Percentiles rank a stretch among this genome's conserved stretches.
These are phyloP conservation scores for Urocynchramus pylzowi DNA, from an alignment of 2,113 vertebrate species.

Conservation along the genomic window DNA sequence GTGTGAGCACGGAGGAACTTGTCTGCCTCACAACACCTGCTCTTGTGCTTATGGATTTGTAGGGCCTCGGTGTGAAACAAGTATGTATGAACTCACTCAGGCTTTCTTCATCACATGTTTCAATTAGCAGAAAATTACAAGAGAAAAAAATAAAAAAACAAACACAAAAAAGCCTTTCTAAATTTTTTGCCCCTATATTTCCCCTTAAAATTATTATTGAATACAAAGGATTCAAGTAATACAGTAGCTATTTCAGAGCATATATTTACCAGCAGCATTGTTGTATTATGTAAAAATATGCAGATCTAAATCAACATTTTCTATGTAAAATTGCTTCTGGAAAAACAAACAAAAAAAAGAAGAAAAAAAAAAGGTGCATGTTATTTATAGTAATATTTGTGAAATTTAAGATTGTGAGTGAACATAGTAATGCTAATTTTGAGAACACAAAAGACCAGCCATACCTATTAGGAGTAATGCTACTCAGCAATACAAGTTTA, in stretches of 20 bases:
- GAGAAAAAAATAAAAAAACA: neutral
- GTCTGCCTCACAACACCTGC: constrained; percentile 82
- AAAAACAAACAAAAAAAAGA: neutral
- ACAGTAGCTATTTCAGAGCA: neutral
- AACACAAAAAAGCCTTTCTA: neutral
- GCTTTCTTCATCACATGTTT: neutral
- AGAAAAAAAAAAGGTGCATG: neutral
- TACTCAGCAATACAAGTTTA: neutral
- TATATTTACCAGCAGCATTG: neutral
- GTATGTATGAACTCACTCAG: neutral
- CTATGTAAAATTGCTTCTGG: neutral
- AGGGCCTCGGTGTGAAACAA: constrained; percentile 85
- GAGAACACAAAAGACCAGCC: neutral
- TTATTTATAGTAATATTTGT: constrained; percentile 28
- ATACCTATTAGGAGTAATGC: neutral
- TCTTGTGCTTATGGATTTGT: constrained; percentile 88
- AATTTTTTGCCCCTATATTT: neutral
- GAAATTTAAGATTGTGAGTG: neutral
- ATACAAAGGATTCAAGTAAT: neutral
- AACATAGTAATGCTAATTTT: neutral
- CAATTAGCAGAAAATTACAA: neutral
- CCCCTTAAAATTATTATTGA: neutral
- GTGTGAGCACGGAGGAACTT: constrained; percentile 82
- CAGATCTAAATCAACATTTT: constrained; percentile 25
- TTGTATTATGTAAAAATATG: constrained; percentile 56